Evolutionary conservation across 2,113 vertebrate species (phyloP).

Genomic region (Catharus fuscescens): DNA sequence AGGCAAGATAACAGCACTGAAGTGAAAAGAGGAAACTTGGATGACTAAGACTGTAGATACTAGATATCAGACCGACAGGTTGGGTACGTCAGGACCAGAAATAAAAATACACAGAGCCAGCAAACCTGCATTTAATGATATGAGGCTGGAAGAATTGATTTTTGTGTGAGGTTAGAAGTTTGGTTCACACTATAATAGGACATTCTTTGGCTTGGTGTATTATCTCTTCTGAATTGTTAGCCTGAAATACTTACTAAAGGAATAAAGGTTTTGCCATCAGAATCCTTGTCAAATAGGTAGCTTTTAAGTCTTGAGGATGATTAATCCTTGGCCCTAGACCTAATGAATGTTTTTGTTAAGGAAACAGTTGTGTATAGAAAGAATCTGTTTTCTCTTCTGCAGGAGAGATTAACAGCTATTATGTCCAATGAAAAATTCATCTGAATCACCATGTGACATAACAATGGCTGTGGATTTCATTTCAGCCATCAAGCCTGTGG

Average conservation of each 20-base stretch:
- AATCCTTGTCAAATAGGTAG: background rate
- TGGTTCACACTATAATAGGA: background rate
- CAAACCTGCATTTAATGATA: background rate
- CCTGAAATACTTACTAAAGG: background rate
- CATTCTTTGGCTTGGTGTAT: background rate
- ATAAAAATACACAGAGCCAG: background rate
- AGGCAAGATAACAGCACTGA: background rate
- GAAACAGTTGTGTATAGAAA: background rate
- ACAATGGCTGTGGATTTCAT: background rate
- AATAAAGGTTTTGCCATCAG: background rate
- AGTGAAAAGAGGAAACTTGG: background rate
- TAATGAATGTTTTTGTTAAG: background rate
- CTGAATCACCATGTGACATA: background rate
- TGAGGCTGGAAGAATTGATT: background rate
- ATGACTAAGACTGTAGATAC: background rate
- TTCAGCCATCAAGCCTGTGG: background rate
- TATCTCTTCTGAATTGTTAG: background rate
- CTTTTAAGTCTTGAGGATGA: background rate
- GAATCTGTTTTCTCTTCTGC: background rate
- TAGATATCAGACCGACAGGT: accelerated
- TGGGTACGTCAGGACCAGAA: background rate
- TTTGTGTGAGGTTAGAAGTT: background rate
- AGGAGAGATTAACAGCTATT: background rate
- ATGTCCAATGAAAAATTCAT: background rate
- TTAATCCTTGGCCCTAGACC: background rate